Percentiles rank a stretch among this genome's conserved stretches.
phyloP scores from a whole-genome alignment of 2,113 vertebrate genomes.

The Mungos mungo region DNA sequence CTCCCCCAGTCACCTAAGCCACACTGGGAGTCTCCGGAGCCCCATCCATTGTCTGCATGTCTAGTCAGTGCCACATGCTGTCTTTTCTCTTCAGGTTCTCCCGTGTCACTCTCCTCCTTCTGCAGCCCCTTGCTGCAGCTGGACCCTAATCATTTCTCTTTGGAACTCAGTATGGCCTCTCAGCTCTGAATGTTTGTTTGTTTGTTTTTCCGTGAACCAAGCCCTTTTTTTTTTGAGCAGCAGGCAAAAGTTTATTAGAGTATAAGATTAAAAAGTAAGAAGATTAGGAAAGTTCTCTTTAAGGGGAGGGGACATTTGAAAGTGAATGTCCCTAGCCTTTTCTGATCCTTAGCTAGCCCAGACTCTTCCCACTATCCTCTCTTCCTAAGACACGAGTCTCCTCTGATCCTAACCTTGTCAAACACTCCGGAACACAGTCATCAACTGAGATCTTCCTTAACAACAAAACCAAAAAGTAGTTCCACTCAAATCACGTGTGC shows the following conservation, averaged over 20 bases:
- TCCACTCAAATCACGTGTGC: constrained; percentile 41
- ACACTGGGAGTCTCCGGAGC: neutral
- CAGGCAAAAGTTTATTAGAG: too few relatives aligned
- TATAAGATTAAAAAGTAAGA: too few relatives aligned
- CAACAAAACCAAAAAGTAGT: neutral
- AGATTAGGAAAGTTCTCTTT: too few relatives aligned
- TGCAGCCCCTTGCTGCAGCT: neutral
- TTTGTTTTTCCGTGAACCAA: neutral
- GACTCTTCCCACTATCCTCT: neutral
- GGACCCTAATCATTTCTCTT: neutral
- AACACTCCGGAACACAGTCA: constrained; percentile 39
- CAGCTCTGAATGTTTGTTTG: neutral
- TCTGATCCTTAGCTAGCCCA: neutral
- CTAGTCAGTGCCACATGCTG: too few relatives aligned
- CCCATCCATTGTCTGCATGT: neutral
- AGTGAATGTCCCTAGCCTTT: neutral
- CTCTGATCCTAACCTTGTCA: constrained; percentile 50
- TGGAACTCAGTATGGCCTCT: neutral
- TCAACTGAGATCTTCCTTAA: neutral
- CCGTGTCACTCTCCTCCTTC: neutral
- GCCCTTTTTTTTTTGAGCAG: neutral
- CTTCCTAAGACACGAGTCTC: constrained; percentile 29
- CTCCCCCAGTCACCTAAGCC: neutral
- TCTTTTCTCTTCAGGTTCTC: neutral
- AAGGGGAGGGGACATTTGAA: too few relatives aligned